Conservation (phyloP, 2,113 vertebrate genomes). For the Apteryx mantelli region DNA sequence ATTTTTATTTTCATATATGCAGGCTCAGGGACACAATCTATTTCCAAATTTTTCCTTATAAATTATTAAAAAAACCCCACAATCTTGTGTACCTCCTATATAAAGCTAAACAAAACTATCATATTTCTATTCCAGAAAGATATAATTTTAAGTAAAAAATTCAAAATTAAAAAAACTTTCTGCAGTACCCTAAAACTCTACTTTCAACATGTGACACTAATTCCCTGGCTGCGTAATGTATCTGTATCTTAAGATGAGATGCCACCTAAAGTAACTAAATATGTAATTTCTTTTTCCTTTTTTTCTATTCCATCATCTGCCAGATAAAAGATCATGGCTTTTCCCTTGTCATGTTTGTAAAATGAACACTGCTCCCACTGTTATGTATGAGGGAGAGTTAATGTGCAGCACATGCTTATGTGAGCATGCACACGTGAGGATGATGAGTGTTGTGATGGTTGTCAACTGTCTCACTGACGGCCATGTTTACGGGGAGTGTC, state of each 20-base stretch:
- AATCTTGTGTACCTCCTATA: neutral
- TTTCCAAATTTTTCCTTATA: neutral
- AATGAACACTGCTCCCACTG: fast-evolving
- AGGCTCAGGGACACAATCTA: neutral
- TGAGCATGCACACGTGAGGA: too few species aligned
- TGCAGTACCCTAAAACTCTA: neutral
- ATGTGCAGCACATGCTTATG: neutral
- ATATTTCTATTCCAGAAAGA: neutral
- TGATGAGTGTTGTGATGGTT: neutral
- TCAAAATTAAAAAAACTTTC: neutral
- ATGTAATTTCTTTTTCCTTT: neutral
- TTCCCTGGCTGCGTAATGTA: neutral
- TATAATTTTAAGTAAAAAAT: neutral
- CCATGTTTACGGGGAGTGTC: neutral
- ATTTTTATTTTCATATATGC: neutral
- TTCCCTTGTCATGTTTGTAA: neutral
- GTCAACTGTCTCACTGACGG: neutral
- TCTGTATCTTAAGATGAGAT: neutral
- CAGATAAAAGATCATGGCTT: neutral
- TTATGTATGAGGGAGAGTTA: neutral
- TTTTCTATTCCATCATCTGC: neutral
- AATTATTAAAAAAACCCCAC: neutral
- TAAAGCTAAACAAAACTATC: neutral
- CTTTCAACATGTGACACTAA: neutral
- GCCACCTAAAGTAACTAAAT: neutral